These are phyloP conservation scores for Ptilorrhoa leucosticta DNA, from an alignment of 2,113 vertebrate species.

Conservation along the genomic window DNA sequence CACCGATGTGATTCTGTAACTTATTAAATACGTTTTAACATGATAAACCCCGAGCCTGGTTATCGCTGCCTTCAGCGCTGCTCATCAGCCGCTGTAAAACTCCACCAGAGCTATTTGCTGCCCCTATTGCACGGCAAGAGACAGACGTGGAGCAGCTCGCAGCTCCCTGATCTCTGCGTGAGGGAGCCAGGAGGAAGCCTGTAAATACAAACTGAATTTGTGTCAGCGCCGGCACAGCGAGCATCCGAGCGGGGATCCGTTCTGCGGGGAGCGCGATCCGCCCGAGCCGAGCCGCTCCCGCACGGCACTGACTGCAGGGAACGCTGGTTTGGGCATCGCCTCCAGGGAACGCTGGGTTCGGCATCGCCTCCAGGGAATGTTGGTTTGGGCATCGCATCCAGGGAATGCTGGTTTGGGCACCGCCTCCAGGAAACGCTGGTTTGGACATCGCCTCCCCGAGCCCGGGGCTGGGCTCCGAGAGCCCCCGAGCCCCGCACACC, in stretches of 20 bases:
- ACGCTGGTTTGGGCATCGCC: too few species aligned
- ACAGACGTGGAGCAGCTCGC: not conserved
- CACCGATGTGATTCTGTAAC: too few species aligned
- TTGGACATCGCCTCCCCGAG: not conserved
- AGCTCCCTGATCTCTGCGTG: not conserved
- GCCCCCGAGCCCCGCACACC: not conserved
- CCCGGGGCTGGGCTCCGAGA: not conserved
- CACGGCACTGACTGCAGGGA: too few species aligned
- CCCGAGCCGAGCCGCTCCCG: too few species aligned
- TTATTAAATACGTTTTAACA: not conserved
- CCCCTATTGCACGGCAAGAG: too few species aligned
- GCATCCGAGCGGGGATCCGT: too few species aligned
- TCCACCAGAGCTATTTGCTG: not conserved
- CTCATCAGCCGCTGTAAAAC: not conserved
- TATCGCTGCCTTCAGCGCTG: not conserved
- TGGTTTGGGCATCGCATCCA: not conserved
- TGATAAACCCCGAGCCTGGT: too few species aligned
- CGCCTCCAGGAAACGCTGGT: too few species aligned
- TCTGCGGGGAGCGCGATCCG: too few species aligned
- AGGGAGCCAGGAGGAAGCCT: not conserved
- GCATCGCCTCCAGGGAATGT: too few species aligned
- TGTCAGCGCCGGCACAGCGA: not conserved
- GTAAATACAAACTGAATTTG: not conserved
- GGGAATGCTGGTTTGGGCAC: too few species aligned
- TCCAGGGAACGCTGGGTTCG: too few species aligned